Evolutionary conservation across 2,888 invertebrate genomes (phyloP).

Genomic region (Xylophagus ater): DNA sequence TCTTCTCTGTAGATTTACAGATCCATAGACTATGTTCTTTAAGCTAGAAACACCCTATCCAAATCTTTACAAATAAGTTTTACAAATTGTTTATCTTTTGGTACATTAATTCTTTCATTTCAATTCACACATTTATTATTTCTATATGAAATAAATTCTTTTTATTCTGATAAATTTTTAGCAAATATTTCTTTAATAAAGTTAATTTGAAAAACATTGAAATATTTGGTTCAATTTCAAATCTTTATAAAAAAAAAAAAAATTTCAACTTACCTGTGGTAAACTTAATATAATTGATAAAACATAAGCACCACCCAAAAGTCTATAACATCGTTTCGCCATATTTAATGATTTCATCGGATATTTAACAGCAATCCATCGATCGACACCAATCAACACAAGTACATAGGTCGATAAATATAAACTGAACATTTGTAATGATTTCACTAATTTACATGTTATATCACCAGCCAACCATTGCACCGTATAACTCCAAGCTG

Average conservation of each 20-base stretch:
- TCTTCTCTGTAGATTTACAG: too few species aligned
- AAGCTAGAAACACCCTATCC: too few species aligned
- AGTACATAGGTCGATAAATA: conserved; percentile 73
- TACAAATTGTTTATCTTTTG: too few species aligned
- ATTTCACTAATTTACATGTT: conserved; percentile 70
- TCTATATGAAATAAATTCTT: too few species aligned
- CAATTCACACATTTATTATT: too few species aligned
- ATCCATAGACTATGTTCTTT: too few species aligned
- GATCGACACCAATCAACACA: conserved; percentile 70
- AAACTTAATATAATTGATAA: conserved; percentile 62
- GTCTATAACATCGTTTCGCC: conserved; percentile 53
- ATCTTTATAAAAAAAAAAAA: background rate
- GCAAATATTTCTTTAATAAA: too few species aligned
- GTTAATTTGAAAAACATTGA: too few species aligned
- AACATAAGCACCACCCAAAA: conserved; percentile 59
- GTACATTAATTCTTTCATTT: too few species aligned
- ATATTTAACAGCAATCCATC: conserved; percentile 70
- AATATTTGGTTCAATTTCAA: too few species aligned
- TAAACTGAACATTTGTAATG: conserved; percentile 68
- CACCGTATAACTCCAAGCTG: conserved; percentile 68
- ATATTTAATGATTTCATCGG: conserved; percentile 62
- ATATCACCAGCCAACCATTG: conserved; percentile 69
- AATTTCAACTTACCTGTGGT: conserved; percentile 58
- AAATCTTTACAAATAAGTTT: too few species aligned
- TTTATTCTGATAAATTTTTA: too few species aligned